These are phyloP conservation scores for Coelopa frigida DNA, from an alignment of 1,140 invertebrate genomes.

Conservation along the genomic window DNA sequence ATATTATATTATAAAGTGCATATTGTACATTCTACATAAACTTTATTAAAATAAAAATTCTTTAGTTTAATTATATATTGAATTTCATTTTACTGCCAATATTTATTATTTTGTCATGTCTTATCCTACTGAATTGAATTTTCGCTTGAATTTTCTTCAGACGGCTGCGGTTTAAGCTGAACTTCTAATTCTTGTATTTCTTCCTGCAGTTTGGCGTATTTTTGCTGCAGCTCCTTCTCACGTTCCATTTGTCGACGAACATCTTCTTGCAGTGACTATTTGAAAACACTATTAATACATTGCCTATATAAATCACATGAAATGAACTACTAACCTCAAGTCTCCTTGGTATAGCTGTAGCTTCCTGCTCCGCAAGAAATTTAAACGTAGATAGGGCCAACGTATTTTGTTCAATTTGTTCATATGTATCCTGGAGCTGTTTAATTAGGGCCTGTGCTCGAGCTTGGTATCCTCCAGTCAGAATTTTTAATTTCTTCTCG, in stretches of 20 bases:
- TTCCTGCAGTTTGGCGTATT: constrained; percentile 31
- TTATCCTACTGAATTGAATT: background rate
- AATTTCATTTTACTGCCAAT: background rate
- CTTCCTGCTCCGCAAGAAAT: constrained; percentile 84
- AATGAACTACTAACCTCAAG: constrained; percentile 55
- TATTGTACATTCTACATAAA: constrained; percentile 7
- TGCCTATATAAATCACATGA: background rate
- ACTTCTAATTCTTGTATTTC: constrained; percentile 17
- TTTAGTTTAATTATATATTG: constrained; percentile 1
- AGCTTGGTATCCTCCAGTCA: constrained; percentile 84
- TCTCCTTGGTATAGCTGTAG: constrained; percentile 80
- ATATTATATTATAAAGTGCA: constrained; percentile 20
- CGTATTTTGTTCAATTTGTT: constrained; percentile 83
- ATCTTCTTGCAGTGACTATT: constrained; percentile 81
- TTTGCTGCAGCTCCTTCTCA: constrained; percentile 75
- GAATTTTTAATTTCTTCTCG: constrained; percentile 94
- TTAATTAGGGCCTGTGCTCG: constrained; percentile 82
- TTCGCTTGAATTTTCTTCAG: background rate
- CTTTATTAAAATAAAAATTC: constrained; percentile 1
- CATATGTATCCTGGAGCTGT: constrained; percentile 78
- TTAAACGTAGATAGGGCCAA: constrained; percentile 90
- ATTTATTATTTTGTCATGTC: background rate
- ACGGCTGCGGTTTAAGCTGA: background rate
- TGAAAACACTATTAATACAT: background rate
- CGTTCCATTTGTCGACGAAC: constrained; percentile 85